Percentiles rank a stretch among this genome's conserved stretches.
phyloP scores from a whole-genome alignment of 2,797 vertebrate species.

The Simalia tracyae region DNA sequence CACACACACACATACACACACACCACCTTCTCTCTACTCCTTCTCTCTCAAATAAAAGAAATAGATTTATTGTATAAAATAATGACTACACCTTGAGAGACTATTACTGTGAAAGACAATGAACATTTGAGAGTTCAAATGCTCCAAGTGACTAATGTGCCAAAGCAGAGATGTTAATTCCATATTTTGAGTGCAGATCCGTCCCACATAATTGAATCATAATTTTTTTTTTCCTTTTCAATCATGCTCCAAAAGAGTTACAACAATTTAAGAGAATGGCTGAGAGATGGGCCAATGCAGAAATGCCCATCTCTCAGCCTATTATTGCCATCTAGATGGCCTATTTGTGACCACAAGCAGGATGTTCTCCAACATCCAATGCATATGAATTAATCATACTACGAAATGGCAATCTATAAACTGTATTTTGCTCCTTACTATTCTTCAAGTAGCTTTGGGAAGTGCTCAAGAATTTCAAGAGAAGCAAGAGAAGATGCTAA shows the following conservation, averaged over 20 bases:
- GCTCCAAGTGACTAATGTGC: conserved; percentile 26
- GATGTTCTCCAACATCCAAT: not conserved
- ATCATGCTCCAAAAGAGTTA: conserved; percentile 35
- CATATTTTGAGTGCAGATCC: conserved; percentile 33
- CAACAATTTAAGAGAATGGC: conserved; percentile 29
- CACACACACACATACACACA: no score
- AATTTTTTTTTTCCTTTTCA: not conserved
- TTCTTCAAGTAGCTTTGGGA: not conserved
- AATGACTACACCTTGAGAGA: conserved; percentile 26
- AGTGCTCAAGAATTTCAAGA: not conserved
- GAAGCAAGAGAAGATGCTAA: not conserved
- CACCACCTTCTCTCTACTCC: not conserved
- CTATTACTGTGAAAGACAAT: conserved; percentile 17
- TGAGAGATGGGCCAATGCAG: not conserved
- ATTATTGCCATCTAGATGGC: conserved; percentile 10
- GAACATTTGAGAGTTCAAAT: conserved; percentile 38
- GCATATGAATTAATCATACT: not conserved
- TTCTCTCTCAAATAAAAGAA: conserved; percentile 18
- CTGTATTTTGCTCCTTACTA: not conserved
- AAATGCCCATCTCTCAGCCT: conserved; percentile 4
- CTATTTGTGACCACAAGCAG: conserved; percentile 13
- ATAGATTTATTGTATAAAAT: conserved; percentile 17
- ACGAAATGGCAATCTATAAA: conserved; percentile 23
- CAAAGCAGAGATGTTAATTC: conserved; percentile 42
- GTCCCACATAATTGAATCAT: conserved; percentile 23